phyloP scores from a whole-genome alignment of 2,888 invertebrate species.

The Cheilosia vulpina region DNA sequence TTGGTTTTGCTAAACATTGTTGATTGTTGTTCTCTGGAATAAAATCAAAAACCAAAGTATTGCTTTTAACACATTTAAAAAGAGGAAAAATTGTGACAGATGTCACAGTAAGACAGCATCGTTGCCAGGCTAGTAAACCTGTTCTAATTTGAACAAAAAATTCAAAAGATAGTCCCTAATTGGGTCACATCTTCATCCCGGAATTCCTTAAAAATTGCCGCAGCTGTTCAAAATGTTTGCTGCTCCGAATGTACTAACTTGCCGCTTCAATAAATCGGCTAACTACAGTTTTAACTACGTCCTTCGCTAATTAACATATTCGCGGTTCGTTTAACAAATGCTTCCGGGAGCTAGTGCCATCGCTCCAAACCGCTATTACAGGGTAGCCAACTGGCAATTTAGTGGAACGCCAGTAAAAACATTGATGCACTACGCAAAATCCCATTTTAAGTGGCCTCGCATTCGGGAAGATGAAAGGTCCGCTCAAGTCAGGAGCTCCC shows the following conservation, averaged over 20 bases:
- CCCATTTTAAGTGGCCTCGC: conserved; percentile 25
- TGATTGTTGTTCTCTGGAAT: too few relatives aligned
- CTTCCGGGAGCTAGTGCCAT: conserved; percentile 15
- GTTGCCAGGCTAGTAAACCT: too few relatives aligned
- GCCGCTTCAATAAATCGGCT: background rate
- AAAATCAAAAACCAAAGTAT: too few relatives aligned
- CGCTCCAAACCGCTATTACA: background rate
- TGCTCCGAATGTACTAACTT: background rate
- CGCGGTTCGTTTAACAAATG: conserved; percentile 13
- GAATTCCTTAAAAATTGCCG: too few relatives aligned
- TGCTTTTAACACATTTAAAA: too few relatives aligned
- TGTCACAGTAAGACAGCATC: too few relatives aligned
- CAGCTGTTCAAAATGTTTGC: too few relatives aligned
- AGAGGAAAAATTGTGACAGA: too few relatives aligned
- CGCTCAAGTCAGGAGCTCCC: conserved; percentile 16
- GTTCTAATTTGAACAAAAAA: too few relatives aligned
- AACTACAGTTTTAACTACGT: background rate
- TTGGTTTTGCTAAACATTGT: too few relatives aligned
- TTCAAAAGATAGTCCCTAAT: too few relatives aligned
- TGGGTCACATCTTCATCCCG: too few relatives aligned
- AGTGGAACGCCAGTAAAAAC: conserved; percentile 23
- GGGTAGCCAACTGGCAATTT: conserved; percentile 11
- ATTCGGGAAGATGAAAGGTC: conserved; percentile 17
- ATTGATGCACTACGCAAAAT: conserved; percentile 27
- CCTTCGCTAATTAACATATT: conserved; percentile 31